phyloP scores from a whole-genome alignment of 2,888 invertebrate genomes.

The Mythimna albipuncta region DNA sequence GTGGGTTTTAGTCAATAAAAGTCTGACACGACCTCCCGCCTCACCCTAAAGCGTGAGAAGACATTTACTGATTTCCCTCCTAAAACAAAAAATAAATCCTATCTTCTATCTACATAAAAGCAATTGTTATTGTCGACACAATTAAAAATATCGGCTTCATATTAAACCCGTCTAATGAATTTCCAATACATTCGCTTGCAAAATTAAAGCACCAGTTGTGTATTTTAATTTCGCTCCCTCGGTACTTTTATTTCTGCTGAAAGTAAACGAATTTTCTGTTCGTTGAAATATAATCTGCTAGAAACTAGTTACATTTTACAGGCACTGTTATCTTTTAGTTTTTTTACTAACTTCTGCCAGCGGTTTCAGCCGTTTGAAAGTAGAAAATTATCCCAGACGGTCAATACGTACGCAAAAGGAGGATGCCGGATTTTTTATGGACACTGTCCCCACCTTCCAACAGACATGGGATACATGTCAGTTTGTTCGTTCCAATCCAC shows the following conservation, averaged over 20 bases:
- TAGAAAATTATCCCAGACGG: too few relatives aligned
- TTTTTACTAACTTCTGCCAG: neutral
- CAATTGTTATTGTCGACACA: neutral
- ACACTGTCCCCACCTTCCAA: too few relatives aligned
- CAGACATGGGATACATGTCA: too few relatives aligned
- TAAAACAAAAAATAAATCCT: too few relatives aligned
- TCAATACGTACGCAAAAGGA: too few relatives aligned
- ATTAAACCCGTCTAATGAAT: conserved; percentile 5
- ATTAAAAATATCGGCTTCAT: conserved; percentile 8
- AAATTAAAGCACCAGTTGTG: conserved; percentile 16
- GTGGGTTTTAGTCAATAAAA: too few relatives aligned
- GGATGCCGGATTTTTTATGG: too few relatives aligned
- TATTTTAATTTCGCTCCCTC: neutral
- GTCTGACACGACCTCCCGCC: too few relatives aligned
- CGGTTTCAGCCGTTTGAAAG: too few relatives aligned
- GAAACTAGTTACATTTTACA: neutral
- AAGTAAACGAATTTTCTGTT: neutral
- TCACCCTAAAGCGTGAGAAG: too few relatives aligned
- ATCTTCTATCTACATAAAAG: neutral
- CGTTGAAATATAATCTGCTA: neutral
- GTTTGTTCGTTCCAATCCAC: too few relatives aligned
- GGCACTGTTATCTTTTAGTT: conserved; percentile 1
- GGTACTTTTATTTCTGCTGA: conserved; percentile 4
- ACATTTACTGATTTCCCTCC: too few relatives aligned
- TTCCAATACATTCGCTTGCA: conserved; percentile 3